Evolutionary conservation across 1,140 invertebrate species (phyloP).

Genomic region (Drosophila parvula): DNA sequence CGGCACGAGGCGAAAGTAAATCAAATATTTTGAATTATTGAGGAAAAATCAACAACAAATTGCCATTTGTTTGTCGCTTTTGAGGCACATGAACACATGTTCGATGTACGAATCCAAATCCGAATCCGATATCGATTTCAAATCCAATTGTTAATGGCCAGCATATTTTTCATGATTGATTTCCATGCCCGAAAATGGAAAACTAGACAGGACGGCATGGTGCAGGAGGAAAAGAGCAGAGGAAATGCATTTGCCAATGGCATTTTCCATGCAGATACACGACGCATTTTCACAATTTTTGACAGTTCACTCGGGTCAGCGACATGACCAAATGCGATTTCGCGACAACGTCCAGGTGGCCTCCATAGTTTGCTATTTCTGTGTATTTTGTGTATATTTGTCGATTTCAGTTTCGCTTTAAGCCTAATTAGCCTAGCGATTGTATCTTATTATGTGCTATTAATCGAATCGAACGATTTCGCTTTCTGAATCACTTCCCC

Average conservation of each 20-base stretch:
- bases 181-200: constrained; percentile 58
- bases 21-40: constrained; percentile 67
- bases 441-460: constrained; percentile 39
- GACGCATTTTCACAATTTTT: constrained; percentile 40
- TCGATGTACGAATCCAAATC: constrained; percentile 16
- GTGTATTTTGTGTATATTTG: neutral
- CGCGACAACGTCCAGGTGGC: constrained; percentile 20
- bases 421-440: constrained; percentile 34
- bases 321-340: constrained; percentile 24
- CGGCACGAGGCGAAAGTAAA: constrained; percentile 58
- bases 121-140: constrained; percentile 61
- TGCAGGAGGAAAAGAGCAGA: neutral
- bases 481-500: constrained; percentile 17
- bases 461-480: constrained; percentile 30
- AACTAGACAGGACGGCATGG: constrained; percentile 5
- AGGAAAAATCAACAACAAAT: constrained; percentile 64
- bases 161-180: constrained; percentile 74
- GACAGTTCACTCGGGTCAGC: constrained; percentile 38
- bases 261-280: constrained; percentile 31
- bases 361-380: constrained; percentile 8
- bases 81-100: constrained; percentile 22
- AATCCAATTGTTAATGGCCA: constrained; percentile 71
- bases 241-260: constrained; percentile 35
- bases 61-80: constrained; percentile 43
- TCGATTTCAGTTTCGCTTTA: constrained; percentile 19